Conservation (phyloP, 2,797 vertebrate species). For the Crocidura indochinensis region DNA sequence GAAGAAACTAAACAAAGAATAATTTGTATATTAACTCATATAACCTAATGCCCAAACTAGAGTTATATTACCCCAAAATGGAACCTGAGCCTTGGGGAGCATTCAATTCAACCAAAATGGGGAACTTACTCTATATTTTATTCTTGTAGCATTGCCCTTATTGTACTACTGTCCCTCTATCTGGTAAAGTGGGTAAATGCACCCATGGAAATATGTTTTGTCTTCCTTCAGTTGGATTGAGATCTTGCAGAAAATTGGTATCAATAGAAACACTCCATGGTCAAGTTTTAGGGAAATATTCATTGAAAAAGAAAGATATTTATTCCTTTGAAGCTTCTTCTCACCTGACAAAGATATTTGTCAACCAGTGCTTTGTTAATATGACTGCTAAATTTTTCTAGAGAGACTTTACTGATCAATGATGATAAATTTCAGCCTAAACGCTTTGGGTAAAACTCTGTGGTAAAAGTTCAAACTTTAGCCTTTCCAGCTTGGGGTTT, state of each 20-base stretch:
- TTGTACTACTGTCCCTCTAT: not conserved
- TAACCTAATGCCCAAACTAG: not conserved
- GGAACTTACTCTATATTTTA: not conserved
- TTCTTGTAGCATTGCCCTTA: not conserved
- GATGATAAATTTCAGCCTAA: not conserved
- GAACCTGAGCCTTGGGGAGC: not conserved
- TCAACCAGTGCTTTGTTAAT: not conserved
- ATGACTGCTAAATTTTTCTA: not conserved
- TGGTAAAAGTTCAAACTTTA: not conserved
- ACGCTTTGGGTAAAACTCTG: slow-evolving; percentile 2
- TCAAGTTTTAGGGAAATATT: not conserved
- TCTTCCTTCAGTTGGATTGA: not conserved
- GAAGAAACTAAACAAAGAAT: not conserved
- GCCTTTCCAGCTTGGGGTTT: too few species aligned
- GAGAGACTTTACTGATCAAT: not conserved
- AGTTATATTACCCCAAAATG: not conserved
- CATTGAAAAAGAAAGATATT: not conserved
- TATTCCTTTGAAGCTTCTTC: not conserved
- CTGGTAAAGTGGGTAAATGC: not conserved
- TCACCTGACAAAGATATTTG: not conserved
- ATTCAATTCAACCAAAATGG: not conserved
- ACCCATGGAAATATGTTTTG: too few species aligned
- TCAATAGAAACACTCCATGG: too few species aligned
- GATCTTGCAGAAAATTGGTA: not conserved
- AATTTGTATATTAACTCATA: not conserved